Conservation (phyloP, 2,888 invertebrate genomes). For the Mythimna impura region DNA sequence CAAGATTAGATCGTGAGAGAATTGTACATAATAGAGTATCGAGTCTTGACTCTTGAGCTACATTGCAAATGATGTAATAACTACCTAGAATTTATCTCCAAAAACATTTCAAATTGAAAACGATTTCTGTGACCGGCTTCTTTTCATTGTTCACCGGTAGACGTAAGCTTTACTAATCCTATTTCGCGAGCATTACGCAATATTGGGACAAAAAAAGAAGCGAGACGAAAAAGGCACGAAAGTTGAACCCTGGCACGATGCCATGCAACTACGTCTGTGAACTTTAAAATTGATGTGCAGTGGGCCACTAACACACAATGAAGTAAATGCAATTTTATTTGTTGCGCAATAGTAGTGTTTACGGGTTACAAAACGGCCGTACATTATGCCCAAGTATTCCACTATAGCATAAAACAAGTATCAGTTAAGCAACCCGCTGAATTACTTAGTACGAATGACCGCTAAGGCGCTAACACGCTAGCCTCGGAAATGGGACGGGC, state of each 20-base stretch:
- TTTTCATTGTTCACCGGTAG: slow-evolving; percentile 33
- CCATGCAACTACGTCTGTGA: slow-evolving; percentile 42
- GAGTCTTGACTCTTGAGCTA: background rate
- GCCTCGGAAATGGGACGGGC: slow-evolving; percentile 34
- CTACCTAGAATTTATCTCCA: slow-evolving; percentile 8
- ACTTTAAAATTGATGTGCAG: slow-evolving; percentile 46
- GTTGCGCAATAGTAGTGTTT: slow-evolving; percentile 52
- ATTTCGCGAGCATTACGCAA: slow-evolving; percentile 42
- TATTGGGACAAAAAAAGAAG: slow-evolving; percentile 35
- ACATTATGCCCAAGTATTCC: slow-evolving; percentile 40
- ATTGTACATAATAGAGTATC: background rate
- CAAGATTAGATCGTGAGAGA: slow-evolving; percentile 10
- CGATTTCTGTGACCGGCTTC: slow-evolving; percentile 21
- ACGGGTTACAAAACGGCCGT: slow-evolving; percentile 52
- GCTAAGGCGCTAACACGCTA: slow-evolving; percentile 42
- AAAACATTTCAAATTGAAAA: slow-evolving; percentile 18
- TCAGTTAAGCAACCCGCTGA: slow-evolving; percentile 48
- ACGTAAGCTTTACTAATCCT: slow-evolving; percentile 47
- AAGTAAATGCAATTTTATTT: slow-evolving; percentile 47
- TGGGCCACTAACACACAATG: slow-evolving; percentile 58
- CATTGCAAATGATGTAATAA: slow-evolving; percentile 25
- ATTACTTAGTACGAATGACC: slow-evolving; percentile 50
- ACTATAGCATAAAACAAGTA: slow-evolving; percentile 49
- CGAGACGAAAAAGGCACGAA: slow-evolving; percentile 26
- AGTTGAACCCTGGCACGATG: slow-evolving; percentile 46